Evolutionary conservation across 1,140 invertebrate species (phyloP).

Genomic region (Papilio helenus): DNA sequence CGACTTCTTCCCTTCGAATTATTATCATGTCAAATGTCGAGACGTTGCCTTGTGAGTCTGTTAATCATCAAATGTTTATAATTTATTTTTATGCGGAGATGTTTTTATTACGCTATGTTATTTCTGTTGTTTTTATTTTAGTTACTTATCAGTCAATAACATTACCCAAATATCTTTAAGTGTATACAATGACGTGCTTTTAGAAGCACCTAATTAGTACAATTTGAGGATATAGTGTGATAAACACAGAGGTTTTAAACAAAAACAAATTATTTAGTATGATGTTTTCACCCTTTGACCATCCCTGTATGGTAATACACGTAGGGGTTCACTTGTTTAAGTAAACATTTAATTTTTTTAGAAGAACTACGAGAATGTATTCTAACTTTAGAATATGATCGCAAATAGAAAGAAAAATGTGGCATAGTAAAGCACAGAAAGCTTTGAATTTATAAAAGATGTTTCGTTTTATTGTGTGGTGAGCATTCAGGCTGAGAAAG

Average conservation of each 20-base stretch:
- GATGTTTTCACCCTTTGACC: background rate
- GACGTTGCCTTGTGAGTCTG: slow-evolving; percentile 44
- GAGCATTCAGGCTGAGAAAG: slow-evolving; percentile 71
- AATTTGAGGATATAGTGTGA: background rate
- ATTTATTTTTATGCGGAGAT: slow-evolving; percentile 38
- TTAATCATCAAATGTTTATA: slow-evolving; percentile 45
- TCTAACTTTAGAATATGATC: slow-evolving; percentile 36
- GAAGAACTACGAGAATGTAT: slow-evolving; percentile 1
- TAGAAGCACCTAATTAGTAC: background rate
- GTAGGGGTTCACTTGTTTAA: background rate
- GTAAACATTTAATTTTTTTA: slow-evolving; percentile 23
- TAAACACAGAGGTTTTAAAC: background rate
- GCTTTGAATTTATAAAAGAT: slow-evolving; percentile 61
- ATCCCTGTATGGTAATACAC: background rate
- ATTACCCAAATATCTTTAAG: background rate
- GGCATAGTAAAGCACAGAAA: slow-evolving; percentile 32
- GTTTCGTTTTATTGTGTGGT: slow-evolving; percentile 75
- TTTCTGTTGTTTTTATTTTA: background rate
- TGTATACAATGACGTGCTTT: background rate
- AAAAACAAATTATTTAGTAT: background rate
- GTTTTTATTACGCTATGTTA: background rate
- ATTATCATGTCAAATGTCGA: slow-evolving; percentile 76
- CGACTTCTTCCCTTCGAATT: slow-evolving; percentile 80
- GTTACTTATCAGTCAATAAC: background rate
- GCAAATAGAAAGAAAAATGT: slow-evolving; percentile 40